Evolutionary conservation across 2,888 invertebrate genomes (phyloP), one percentile per base, ranked within the genome.

Genomic region (Desoria tigrina): DNA sequence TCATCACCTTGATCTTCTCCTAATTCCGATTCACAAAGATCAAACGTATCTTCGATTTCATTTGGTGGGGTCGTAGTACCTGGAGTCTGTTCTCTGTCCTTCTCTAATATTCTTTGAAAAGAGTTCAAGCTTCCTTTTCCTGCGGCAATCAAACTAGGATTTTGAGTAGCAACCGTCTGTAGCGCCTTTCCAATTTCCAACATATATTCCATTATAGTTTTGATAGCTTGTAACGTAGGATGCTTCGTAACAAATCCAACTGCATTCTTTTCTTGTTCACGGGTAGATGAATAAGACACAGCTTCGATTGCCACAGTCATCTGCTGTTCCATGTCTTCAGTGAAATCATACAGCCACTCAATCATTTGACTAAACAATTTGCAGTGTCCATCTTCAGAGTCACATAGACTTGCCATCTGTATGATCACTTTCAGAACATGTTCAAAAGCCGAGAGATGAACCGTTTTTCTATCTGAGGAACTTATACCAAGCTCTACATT

Each of bases 1-100:
- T 37, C 55, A 64, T 94, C 95, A 77, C 82, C 88, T 57, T 90
- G 83, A 75, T 95, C 95, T 68, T 95, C 95, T 14, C 89, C 87
- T 84, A 92, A 89, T 76, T 93, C 92, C 24, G 89, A 86, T 73
- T 94, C 93, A 63, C 89, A 76, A 14, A 74, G 51, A 59, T 76
- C 76, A 74, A 73, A 79, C 42, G 62, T 68, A 51, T 76, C 76
- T 39, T 76, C 76, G 11, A 69, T 53, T 64, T 76, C 76, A 59
- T 74, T 75, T 4, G 75, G 74, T 16, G 74, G 75, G 51, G 69
- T 72, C 4, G 69, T 58, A 37, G 67, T 70, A 6, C 74, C 74
- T 2, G 75, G 75, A 21, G 75, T 75, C 24, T 68, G 66, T 58
- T 75, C 76, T 23, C 74, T 45, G 27, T 73, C 69, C 27, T 63